Conservation (phyloP, 2,797 vertebrate genomes). For the Gambelia wislizenii region DNA sequence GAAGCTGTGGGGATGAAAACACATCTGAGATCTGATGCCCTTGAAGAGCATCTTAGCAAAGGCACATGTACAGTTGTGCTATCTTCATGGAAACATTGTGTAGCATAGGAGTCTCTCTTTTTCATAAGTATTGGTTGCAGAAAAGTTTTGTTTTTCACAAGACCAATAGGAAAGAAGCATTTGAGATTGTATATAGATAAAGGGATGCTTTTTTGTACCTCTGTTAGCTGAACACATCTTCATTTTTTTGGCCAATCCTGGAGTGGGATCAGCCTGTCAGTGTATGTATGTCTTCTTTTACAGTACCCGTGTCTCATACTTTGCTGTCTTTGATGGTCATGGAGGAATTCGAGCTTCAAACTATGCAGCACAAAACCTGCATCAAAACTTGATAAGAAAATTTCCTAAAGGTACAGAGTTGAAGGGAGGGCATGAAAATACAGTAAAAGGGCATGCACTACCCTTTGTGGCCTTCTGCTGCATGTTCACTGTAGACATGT, state of each 20-base stretch:
- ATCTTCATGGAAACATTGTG: not conserved
- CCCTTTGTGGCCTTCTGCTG: not conserved
- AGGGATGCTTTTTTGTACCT: not conserved
- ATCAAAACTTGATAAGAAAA: constrained; percentile 88
- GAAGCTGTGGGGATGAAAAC: not conserved
- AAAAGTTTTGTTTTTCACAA: not conserved
- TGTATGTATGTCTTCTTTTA: constrained; percentile 10
- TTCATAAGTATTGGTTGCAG: not conserved
- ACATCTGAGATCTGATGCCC: too few species aligned
- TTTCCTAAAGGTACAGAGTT: constrained; percentile 87
- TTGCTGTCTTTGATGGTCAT: constrained; percentile 95
- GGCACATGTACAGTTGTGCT: not conserved
- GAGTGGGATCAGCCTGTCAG: constrained; percentile 1
- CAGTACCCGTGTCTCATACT: constrained; percentile 90
- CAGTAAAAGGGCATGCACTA: accelerated
- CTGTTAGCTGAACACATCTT: accelerated
- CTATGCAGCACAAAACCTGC: constrained; percentile 93
- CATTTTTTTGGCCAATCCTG: not conserved
- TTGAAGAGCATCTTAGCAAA: not conserved
- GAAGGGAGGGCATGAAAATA: not conserved
- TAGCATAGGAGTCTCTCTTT: not conserved
- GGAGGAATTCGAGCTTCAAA: constrained; percentile 91
- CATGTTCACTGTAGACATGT: not conserved
- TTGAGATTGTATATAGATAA: not conserved
- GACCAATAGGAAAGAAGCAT: not conserved